Percentiles rank a stretch among this genome's conserved stretches.
These are phyloP conservation scores for Zeugodacus cucurbitae DNA, from an alignment of 1,140 invertebrate species.

Conservation along the genomic window DNA sequence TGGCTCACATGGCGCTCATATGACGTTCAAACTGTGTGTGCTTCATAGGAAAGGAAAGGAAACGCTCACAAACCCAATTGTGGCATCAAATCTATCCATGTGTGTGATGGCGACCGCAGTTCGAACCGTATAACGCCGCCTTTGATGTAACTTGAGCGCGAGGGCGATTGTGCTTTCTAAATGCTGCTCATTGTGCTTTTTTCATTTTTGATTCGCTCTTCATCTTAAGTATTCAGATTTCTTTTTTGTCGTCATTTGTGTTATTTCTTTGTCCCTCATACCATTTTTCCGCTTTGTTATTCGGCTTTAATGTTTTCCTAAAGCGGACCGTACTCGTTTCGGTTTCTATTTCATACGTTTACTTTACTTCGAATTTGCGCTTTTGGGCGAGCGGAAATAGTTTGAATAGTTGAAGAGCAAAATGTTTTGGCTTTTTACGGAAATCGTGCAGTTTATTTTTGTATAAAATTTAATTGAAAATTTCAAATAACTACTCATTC, in stretches of 20 bases:
- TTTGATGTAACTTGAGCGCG: constrained; percentile 14
- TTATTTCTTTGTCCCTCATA: neutral
- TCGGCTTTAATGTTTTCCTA: neutral
- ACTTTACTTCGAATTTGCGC: neutral
- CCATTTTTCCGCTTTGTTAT: neutral
- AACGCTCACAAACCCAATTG: neutral
- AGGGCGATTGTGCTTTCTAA: neutral
- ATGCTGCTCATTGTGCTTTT: neutral
- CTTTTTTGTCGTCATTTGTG: neutral
- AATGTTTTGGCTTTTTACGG: constrained; percentile 12
- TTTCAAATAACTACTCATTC: neutral
- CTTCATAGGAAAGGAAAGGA: neutral
- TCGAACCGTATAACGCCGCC: neutral
- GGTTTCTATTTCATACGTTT: neutral
- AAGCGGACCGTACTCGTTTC: neutral
- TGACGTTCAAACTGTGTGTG: no score
- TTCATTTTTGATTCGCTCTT: neutral
- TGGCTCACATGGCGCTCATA: neutral
- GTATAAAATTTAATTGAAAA: constrained; percentile 36
- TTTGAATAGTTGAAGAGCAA: neutral
- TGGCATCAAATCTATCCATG: neutral
- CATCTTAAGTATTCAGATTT: neutral
- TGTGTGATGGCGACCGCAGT: neutral
- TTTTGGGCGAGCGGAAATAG: constrained; percentile 27
- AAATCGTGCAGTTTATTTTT: constrained; percentile 32